phyloP scores from a whole-genome alignment of 2,888 invertebrate species.

The Scrobipalpa costella region DNA sequence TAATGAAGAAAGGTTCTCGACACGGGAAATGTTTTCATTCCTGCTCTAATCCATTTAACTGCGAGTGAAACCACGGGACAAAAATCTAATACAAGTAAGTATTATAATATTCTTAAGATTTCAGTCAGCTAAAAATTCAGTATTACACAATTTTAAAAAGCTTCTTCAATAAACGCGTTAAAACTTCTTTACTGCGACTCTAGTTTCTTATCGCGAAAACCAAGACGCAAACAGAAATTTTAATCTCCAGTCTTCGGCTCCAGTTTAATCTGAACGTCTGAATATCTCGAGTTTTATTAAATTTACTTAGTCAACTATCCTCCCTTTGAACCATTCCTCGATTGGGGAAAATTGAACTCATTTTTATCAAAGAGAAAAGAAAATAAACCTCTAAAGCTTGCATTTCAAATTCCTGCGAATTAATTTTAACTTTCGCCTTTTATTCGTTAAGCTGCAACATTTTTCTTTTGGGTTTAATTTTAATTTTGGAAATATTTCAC shows the following conservation, averaged over 20 bases:
- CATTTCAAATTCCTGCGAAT: slow-evolving; percentile 31
- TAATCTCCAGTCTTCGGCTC: slow-evolving; percentile 10
- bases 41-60: too few relatives aligned
- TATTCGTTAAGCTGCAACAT: slow-evolving; percentile 23
- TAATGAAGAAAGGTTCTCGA: too few relatives aligned
- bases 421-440: slow-evolving; percentile 32
- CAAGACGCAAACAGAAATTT: slow-evolving; percentile 16
- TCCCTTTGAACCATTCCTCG: slow-evolving; percentile 14
- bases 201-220: slow-evolving; percentile 9
- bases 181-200: slow-evolving; percentile 1
- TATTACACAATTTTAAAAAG: neutral
- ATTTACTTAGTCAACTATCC: slow-evolving; percentile 25
- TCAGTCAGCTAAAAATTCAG: neutral
- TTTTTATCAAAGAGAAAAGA: slow-evolving; percentile 19
- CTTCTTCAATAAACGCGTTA: neutral
- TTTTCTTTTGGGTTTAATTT: slow-evolving; percentile 22
- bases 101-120: too few relatives aligned
- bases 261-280: slow-evolving; percentile 17
- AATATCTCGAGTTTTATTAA: slow-evolving; percentile 23
- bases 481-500: slow-evolving; percentile 15
- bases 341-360: slow-evolving; percentile 22
- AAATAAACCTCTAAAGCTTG: slow-evolving; percentile 25
- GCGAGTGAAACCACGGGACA: too few relatives aligned
- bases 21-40: too few relatives aligned
- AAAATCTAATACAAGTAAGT: too few relatives aligned